phyloP scores from a whole-genome alignment of 2,888 invertebrate genomes.

The Ophraella communa region DNA sequence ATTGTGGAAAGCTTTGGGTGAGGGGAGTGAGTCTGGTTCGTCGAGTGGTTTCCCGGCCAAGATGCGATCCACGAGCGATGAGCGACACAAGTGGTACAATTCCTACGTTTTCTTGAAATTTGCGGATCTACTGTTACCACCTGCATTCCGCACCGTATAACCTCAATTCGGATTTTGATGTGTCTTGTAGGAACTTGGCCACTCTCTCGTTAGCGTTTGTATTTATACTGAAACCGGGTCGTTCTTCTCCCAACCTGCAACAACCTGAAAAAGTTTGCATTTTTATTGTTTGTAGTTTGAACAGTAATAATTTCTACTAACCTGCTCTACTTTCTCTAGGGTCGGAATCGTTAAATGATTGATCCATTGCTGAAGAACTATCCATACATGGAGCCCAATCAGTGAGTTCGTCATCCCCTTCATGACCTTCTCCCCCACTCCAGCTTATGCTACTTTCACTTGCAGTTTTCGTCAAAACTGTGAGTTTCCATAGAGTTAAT shows the following conservation, averaged over 20 bases:
- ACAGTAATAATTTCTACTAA: too few relatives aligned
- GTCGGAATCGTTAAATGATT: constrained; percentile 52
- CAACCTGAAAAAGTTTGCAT: constrained; percentile 75
- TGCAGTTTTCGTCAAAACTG: constrained; percentile 54
- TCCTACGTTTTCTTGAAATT: too few relatives aligned
- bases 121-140: too few relatives aligned
- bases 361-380: constrained; percentile 48
- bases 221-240: constrained; percentile 83
- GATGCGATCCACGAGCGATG: too few relatives aligned
- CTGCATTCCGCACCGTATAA: constrained; percentile 68
- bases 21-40: too few relatives aligned
- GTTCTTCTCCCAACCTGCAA: constrained; percentile 78
- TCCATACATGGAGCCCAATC: constrained; percentile 67
- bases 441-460: constrained; percentile 61
- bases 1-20: too few relatives aligned
- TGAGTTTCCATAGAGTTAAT: constrained; percentile 57
- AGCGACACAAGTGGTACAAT: too few relatives aligned
- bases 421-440: constrained; percentile 61
- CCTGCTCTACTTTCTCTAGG: constrained; percentile 61
- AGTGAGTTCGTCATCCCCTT: constrained; percentile 74
- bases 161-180: constrained; percentile 77
- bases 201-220: constrained; percentile 87
- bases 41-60: too few relatives aligned
- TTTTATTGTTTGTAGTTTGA: too few relatives aligned
- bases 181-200: constrained; percentile 82